Evolutionary conservation across 2,797 vertebrate genomes (phyloP).

Genomic region (Corythornis leucogaster): DNA sequence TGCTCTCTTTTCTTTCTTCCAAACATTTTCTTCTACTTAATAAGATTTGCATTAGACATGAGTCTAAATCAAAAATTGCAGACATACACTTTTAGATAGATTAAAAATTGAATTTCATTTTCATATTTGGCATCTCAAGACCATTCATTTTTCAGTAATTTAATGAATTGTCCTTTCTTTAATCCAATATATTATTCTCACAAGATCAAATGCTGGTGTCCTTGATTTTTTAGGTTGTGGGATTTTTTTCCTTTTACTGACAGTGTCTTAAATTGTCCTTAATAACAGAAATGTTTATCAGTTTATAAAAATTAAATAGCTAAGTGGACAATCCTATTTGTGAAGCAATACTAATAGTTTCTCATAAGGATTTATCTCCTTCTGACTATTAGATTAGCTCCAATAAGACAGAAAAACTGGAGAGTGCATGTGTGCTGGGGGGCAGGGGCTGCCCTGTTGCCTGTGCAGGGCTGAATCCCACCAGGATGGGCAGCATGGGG

Average conservation of each 20-base stretch:
- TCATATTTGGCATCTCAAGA: constrained; percentile 11
- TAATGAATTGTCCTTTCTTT: constrained; percentile 10
- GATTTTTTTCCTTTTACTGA: neutral
- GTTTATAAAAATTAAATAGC: neutral
- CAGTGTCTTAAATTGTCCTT: neutral
- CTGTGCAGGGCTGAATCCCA: neutral
- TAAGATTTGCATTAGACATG: constrained; percentile 2
- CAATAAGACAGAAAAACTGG: neutral
- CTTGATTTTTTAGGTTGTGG: neutral
- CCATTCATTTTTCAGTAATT: neutral
- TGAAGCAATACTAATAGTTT: neutral
- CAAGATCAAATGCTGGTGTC: neutral
- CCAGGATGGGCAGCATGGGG: neutral
- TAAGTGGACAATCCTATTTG: neutral
- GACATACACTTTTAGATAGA: constrained; percentile 9
- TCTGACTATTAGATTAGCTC: neutral
- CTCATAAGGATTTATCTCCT: neutral
- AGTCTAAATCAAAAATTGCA: constrained; percentile 15
- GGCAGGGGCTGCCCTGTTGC: neutral
- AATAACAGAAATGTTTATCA: neutral
- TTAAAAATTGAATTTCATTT: constrained; percentile 24
- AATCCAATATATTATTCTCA: constrained; percentile 14
- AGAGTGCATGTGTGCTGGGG: neutral
- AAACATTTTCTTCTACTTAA: neutral
- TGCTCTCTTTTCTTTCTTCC: neutral